These are phyloP conservation scores for Malurus elegans DNA, from an alignment of 2,113 vertebrate species.

Conservation along the genomic window DNA sequence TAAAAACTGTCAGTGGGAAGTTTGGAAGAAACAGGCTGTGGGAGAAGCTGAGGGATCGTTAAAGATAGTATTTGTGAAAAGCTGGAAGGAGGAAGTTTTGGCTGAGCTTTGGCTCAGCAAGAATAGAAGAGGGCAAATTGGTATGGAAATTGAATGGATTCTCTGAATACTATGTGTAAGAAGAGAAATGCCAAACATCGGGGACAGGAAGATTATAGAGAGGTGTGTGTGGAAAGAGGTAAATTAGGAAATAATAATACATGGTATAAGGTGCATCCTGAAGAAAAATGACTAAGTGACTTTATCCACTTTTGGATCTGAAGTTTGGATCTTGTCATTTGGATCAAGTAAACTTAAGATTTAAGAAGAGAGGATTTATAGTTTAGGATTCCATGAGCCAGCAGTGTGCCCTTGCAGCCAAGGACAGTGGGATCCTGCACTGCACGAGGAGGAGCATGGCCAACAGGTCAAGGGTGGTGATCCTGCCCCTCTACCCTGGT, in stretches of 20 bases:
- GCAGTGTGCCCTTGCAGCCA: background rate
- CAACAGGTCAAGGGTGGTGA: accelerated
- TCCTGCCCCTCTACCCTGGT: background rate
- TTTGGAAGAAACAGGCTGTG: background rate
- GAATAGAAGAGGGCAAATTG: background rate
- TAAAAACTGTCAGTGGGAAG: background rate
- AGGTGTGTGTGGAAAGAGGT: background rate
- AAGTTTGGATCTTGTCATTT: background rate
- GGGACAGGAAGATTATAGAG: background rate
- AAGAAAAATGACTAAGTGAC: background rate
- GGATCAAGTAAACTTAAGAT: background rate
- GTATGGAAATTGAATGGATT: background rate
- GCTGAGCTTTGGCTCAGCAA: background rate
- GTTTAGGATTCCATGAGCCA: background rate
- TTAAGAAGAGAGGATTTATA: background rate
- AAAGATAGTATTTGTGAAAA: background rate
- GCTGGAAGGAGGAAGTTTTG: background rate
- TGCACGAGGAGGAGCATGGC: accelerated
- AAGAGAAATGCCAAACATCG: background rate
- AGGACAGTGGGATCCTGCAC: background rate
- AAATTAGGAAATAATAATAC: background rate
- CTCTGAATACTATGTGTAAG: background rate
- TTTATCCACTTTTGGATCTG: background rate
- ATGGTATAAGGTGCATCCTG: background rate
- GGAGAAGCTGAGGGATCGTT: background rate